Conservation (phyloP, 2,797 vertebrate species). For the Lepus townsendii region DNA sequence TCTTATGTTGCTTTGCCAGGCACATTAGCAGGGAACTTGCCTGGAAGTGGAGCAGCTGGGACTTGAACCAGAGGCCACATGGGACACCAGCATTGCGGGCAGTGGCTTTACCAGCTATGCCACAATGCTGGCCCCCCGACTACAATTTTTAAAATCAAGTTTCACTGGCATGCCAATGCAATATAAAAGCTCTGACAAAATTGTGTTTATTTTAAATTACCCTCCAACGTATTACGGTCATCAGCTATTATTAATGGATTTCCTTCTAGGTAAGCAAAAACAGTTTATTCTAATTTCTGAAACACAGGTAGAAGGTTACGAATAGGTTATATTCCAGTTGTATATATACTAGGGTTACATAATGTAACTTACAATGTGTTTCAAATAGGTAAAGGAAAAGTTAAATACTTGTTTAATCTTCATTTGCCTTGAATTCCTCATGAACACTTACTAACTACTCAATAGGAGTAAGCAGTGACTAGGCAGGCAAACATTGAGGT, state of each 20-base stretch:
- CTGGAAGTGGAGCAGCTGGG: too few relatives aligned
- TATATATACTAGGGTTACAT: background rate
- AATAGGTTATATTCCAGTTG: slow-evolving; percentile 6
- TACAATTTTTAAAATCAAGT: slow-evolving; percentile 30
- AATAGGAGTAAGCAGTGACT: background rate
- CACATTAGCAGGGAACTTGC: too few relatives aligned
- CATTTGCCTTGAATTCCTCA: background rate
- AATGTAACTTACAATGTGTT: background rate
- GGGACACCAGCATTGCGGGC: too few relatives aligned
- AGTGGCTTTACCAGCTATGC: too few relatives aligned
- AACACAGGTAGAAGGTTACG: background rate
- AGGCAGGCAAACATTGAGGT: background rate
- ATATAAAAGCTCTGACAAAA: slow-evolving; percentile 35
- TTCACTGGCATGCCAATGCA: background rate
- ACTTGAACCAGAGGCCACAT: too few relatives aligned
- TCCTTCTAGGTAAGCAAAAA: slow-evolving; percentile 2
- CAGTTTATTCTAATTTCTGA: slow-evolving; percentile 2
- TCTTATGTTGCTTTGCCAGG: too few relatives aligned
- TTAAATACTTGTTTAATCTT: background rate
- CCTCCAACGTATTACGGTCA: background rate
- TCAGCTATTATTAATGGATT: background rate
- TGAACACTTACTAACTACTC: background rate
- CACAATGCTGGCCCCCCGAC: background rate
- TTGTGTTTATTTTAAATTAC: slow-evolving; percentile 22
- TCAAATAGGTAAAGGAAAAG: background rate